Evolutionary conservation across 2,888 invertebrate genomes (phyloP).

Genomic region (Dryobota labecula): DNA sequence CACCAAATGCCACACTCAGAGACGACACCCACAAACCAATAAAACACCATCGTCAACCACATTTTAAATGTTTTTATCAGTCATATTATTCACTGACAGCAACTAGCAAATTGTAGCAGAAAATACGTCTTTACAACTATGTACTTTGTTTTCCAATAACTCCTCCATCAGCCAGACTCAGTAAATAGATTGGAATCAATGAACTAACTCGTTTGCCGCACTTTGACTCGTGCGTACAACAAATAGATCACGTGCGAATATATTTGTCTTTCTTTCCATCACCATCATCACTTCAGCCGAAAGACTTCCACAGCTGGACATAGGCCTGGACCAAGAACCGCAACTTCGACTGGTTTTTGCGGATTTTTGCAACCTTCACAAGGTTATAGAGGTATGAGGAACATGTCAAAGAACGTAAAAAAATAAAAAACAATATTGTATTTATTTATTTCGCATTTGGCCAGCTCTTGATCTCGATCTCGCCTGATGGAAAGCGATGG

Average conservation of each 20-base stretch:
- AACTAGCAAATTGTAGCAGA: neutral
- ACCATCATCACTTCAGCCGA: too few relatives aligned
- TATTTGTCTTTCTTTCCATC: neutral
- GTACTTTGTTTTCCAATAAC: neutral
- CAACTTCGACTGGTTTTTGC: too few relatives aligned
- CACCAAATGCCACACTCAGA: too few relatives aligned
- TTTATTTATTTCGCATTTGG: too few relatives aligned
- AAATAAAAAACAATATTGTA: too few relatives aligned
- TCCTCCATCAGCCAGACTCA: neutral
- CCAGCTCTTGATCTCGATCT: too few relatives aligned
- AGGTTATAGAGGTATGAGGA: too few relatives aligned
- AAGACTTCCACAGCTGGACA: too few relatives aligned
- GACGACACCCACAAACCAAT: neutral
- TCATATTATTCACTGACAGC: neutral
- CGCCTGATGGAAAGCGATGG: too few relatives aligned
- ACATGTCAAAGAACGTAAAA: too few relatives aligned
- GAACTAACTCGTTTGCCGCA: conserved; percentile 29
- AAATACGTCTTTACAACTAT: neutral
- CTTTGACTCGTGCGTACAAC: conserved; percentile 21
- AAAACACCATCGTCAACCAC: neutral
- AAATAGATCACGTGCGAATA: neutral
- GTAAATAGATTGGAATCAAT: conserved; percentile 37
- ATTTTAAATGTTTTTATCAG: neutral
- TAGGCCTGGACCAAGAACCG: too few relatives aligned
- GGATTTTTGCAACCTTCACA: too few relatives aligned